Evolutionary conservation across 1,140 invertebrate species (phyloP), one percentile per base, ranked within the genome.

Genomic region (Drosophila ohnishii): DNA sequence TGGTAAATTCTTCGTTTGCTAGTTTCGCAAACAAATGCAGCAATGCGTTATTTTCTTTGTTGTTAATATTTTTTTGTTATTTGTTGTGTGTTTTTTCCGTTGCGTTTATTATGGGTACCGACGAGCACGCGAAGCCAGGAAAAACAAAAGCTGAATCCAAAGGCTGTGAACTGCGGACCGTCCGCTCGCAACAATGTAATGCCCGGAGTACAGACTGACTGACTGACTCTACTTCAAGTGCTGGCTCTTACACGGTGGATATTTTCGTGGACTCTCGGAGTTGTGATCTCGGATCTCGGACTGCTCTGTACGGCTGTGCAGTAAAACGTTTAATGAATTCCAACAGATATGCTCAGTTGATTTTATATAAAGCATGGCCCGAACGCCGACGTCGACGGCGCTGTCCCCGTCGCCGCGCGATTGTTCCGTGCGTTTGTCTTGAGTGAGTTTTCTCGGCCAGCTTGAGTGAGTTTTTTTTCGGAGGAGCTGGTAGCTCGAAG

Each of bases 241-340:
- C 13, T 64, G 72, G 40, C 35, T 28, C 73, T 76, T 76, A 77
- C 74, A 76, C 63, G 63, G 47, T 70, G 42, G 70, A 32, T 59
- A 58, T 59, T 28, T 67, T 71, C 69, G 48, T 61, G 37, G 53
- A 28, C 25, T 47, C 32, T 61, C 58, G 72, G 56, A 53, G 42
- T 28, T 58, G 48, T 62, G 44, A 53, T 66, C 66, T 66, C 66
- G 77, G 55, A 73, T 78, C 63, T 66, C 63, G 60, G 32, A 66
- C 64, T 57, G 66, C 67, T 71, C 42, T 71, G 73, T 74, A 81
- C 76, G 82, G 63, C 67, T 88, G 87, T 90, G 83, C 80, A 80
- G 89, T 90, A 85, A 90, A 90, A 88, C 90, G 90, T 77, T 90
- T 90, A 90, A 90, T 90, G 90, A 90, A 90, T 90, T 90, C 86